phyloP scores from a whole-genome alignment of 2,888 invertebrate genomes.

The Leptopilina myrica region DNA sequence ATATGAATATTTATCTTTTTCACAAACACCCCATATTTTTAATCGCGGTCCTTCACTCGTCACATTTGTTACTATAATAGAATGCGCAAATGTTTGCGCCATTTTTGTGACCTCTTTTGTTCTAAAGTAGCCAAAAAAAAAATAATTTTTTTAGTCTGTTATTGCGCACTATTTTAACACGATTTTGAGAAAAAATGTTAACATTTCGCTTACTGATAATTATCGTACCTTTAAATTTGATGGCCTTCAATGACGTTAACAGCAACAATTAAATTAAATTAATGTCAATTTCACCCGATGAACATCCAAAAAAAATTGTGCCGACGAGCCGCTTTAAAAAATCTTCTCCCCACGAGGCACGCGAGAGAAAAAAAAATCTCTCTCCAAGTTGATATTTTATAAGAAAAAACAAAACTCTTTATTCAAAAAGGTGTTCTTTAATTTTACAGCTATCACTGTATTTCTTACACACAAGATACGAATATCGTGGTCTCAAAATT shows the following conservation, averaged over 20 bases:
- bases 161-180: not conserved
- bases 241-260: conserved; percentile 3
- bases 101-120: conserved; percentile 21
- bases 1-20: not conserved
- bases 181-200: not conserved
- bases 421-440: not conserved
- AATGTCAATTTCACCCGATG: not conserved
- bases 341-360: not conserved
- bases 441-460: not conserved
- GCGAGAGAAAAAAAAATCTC: not conserved
- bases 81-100: conserved; percentile 7
- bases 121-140: not conserved
- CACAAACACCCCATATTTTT: conserved; percentile 15
- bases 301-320: not conserved
- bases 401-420: not conserved
- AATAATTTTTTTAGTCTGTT: not conserved
- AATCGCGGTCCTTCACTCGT: conserved; percentile 18
- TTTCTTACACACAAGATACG: not conserved
- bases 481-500: not conserved
- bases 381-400: not conserved
- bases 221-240: conserved; percentile 10
- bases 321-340: conserved; percentile 2
- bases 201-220: conserved; percentile 20
- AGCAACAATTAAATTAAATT: not conserved
- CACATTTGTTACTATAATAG: conserved; percentile 23